Base-by-base conservation (phyloP, 2,113 vertebrate genomes). In the Lucifuga dentata region DNA sequence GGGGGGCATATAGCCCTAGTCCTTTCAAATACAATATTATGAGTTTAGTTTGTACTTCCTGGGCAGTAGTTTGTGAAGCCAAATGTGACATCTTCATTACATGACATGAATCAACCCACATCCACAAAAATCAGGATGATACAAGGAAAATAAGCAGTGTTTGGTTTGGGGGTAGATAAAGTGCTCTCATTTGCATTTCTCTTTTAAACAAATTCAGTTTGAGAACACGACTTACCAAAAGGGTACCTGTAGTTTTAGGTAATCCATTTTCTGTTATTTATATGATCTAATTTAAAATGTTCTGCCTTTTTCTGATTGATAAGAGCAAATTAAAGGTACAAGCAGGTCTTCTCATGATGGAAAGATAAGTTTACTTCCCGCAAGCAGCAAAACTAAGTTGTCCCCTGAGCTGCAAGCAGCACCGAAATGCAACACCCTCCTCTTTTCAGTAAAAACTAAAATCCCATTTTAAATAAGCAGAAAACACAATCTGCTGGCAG, bases 401-500 rank as follows among this genome's bases (percentile, higher is more conserved):
- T 17, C 36, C 26, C 41, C 38, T 13, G 46, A 57, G 62, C 51
- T 51, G 15, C 46, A 60, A 29, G 26, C 26, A 29, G 3, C 29
- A 53, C 33, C 10, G 87, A 39, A 38, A 51, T 11, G 9, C 53
- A 23, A 26, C 70, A 58, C 60, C 77, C 68, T 61, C 57, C 52
- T 67, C 72, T 70, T 81, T 84, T 80, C 67, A 83, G 56, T 63
- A 75, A 83, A 76, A 68, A 76, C 49, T 61, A 51, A 91, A 93
- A 93, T 90, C 91, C 76, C 83, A 88, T 80, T 89, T 92, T 92
- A 89, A 92, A 92, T 92, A 90, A 92, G 91, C 89, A 86, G 86
- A 86, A 88, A 91, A 91, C 90, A 92, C 91, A 91, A 93, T 93
- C 93, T 92, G 92, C 84, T 92, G 88, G 76, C 74, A 88, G 93